Conservation (phyloP, 2,888 invertebrate genomes). For the Drosophila planitibia region DNA sequence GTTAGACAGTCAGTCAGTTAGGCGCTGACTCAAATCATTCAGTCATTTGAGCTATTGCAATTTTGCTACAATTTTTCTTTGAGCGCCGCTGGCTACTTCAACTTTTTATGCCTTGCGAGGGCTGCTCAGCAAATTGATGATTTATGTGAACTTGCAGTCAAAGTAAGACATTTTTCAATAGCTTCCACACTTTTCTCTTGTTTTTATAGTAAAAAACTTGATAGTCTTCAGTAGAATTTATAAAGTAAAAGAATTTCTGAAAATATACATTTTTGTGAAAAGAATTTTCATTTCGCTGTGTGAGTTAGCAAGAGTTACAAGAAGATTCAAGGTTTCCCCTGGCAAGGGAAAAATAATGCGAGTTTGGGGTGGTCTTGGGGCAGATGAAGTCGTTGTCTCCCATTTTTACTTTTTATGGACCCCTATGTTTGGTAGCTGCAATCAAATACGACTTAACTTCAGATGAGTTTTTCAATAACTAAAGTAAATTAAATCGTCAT, state of each 20-base stretch:
- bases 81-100: slow-evolving; percentile 71
- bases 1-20: slow-evolving; percentile 50
- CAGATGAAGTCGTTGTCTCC: background rate
- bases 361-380: background rate
- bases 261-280: background rate
- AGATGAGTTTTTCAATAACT: background rate
- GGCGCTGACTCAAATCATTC: slow-evolving; percentile 55
- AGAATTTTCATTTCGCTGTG: background rate
- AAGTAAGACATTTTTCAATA: background rate
- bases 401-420: too few species aligned
- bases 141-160: background rate
- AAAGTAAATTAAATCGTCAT: background rate
- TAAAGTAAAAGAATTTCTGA: background rate
- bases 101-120: slow-evolving; percentile 40
- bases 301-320: background rate
- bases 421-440: background rate
- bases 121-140: slow-evolving; percentile 1
- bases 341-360: background rate
- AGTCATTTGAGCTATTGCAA: slow-evolving; percentile 76
- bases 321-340: background rate
- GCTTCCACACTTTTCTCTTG: background rate
- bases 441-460: background rate
- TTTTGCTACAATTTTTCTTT: slow-evolving; percentile 75
- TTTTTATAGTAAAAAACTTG: background rate
- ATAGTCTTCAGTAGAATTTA: background rate